These are phyloP conservation scores for Oryctes rhinoceros DNA, from an alignment of 1,140 invertebrate species.

Conservation along the genomic window DNA sequence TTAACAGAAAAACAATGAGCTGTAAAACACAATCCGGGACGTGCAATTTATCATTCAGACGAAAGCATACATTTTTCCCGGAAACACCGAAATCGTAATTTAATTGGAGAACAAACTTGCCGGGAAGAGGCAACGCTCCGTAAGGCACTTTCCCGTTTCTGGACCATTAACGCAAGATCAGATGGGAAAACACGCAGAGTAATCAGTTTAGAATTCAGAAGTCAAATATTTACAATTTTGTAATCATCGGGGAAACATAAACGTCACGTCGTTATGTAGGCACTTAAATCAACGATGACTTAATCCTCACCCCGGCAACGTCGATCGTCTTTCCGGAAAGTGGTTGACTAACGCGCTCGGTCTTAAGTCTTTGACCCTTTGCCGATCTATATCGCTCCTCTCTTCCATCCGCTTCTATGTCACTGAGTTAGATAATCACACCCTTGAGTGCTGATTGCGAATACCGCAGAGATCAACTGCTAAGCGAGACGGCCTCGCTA, in stretches of 20 bases:
- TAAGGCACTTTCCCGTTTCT: slow-evolving; percentile 25
- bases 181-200: not conserved
- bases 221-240: slow-evolving; percentile 38
- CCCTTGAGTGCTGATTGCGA: slow-evolving; percentile 29
- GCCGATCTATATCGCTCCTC: not conserved
- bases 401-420: not conserved
- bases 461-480: slow-evolving; percentile 12
- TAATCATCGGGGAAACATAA: slow-evolving; percentile 38
- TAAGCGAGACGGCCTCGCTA: not conserved
- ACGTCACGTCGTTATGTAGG: slow-evolving; percentile 27
- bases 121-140: slow-evolving; percentile 1
- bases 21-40: not conserved
- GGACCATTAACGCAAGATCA: slow-evolving; percentile 23
- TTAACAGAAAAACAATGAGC: not conserved
- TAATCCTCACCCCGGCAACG: not conserved
- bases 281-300: slow-evolving; percentile 14
- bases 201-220: slow-evolving; percentile 34
- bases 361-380: not conserved
- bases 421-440: slow-evolving; percentile 27
- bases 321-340: slow-evolving; percentile 19
- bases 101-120: slow-evolving; percentile 13
- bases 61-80: not conserved
- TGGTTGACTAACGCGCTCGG: not conserved
- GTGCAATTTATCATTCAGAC: slow-evolving; percentile 15
- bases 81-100: not conserved